Evolutionary conservation across 2,113 vertebrate genomes (phyloP).

Genomic region (Gallinago undulata): DNA sequence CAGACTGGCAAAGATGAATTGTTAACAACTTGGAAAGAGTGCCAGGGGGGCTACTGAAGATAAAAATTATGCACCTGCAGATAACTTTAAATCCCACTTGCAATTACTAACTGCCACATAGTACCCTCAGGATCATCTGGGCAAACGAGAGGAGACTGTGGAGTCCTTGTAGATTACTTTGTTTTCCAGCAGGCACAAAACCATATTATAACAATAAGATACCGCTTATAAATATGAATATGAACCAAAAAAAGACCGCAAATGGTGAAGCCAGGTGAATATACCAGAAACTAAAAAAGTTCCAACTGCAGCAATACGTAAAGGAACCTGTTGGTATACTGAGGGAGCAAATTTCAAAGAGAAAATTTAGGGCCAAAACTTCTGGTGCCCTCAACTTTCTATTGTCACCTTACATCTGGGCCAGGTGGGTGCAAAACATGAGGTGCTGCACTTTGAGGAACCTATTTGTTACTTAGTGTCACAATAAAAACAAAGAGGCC

Average conservation of each 20-base stretch:
- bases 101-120: neutral
- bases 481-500: neutral
- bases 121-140: neutral
- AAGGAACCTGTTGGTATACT: neutral
- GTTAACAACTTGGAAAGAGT: neutral
- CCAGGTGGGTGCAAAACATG: neutral
- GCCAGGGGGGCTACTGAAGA: neutral
- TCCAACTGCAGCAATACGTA: neutral
- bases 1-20: slow-evolving; percentile 26
- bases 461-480: neutral
- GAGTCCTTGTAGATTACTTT: neutral
- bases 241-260: neutral
- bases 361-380: neutral
- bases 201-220: neutral
- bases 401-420: neutral
- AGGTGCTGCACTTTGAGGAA: neutral
- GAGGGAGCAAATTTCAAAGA: neutral
- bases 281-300: neutral
- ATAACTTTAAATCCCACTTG: slow-evolving; percentile 36
- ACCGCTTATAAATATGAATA: neutral
- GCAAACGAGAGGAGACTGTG: neutral
- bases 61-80: slow-evolving; percentile 33
- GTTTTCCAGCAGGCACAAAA: slow-evolving; percentile 3
- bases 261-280: neutral
- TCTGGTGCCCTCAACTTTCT: neutral